These are phyloP conservation scores for Todiramphus saurophagus DNA, from an alignment of 2,113 vertebrate genomes.

Conservation along the genomic window DNA sequence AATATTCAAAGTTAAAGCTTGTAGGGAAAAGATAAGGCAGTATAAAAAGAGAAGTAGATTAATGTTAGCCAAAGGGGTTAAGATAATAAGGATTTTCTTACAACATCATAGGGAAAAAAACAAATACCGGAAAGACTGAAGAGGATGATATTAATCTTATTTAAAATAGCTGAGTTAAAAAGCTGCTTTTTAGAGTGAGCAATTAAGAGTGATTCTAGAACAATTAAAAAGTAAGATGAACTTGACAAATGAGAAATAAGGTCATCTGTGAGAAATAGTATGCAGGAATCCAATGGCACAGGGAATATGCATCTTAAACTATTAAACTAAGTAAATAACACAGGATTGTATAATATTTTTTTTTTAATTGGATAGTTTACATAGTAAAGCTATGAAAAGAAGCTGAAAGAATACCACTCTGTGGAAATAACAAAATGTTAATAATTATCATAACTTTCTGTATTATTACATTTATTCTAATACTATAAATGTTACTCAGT, in stretches of 20 bases:
- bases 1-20: constrained; percentile 40
- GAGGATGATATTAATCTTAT: constrained; percentile 31
- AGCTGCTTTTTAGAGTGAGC: constrained; percentile 3
- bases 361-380: not conserved
- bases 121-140: not conserved
- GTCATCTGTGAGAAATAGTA: not conserved
- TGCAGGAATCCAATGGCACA: not conserved
- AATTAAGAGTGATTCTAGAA: not conserved
- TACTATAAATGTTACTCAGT: not conserved
- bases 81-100: constrained; percentile 58
- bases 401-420: not conserved
- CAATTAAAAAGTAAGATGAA: not conserved
- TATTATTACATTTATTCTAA: not conserved
- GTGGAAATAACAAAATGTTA: not conserved
- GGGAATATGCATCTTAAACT: not conserved
- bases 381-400: not conserved
- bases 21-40: constrained; percentile 48
- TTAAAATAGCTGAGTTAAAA: constrained; percentile 14
- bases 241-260: not conserved
- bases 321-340: not conserved
- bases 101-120: constrained; percentile 1
- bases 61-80: constrained; percentile 52
- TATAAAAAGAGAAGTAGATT: constrained; percentile 55
- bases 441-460: not conserved
- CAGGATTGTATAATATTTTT: not conserved